A percentile compares a stretch with the other conserved stretches of the same genome.
phyloP scores from a whole-genome alignment of 2,797 vertebrate species.

The Cyclopterus lumpus region DNA sequence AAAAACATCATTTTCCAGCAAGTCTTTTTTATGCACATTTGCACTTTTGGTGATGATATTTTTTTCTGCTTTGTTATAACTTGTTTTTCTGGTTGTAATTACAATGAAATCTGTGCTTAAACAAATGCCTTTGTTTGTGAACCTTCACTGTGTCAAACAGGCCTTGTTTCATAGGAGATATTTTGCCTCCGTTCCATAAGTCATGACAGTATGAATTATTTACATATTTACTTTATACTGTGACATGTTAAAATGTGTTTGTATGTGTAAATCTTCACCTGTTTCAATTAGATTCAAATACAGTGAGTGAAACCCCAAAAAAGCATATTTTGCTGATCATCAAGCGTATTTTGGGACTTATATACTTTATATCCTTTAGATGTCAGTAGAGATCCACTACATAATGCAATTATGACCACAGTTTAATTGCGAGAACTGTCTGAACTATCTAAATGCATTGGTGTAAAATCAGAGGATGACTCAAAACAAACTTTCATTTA shows the following conservation, averaged over 20 bases:
- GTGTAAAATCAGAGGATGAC: background rate
- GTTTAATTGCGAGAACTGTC: background rate
- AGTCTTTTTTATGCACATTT: background rate
- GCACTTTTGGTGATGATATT: background rate
- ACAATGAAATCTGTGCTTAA: background rate
- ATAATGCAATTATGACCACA: background rate
- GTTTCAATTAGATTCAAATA: background rate
- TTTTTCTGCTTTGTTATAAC: background rate
- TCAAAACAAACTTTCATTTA: background rate
- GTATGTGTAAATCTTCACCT: background rate
- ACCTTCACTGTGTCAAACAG: background rate
- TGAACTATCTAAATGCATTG: background rate
- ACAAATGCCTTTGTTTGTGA: background rate
- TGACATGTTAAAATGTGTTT: background rate
- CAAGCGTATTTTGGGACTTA: no score
- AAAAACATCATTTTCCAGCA: background rate
- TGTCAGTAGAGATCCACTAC: constrained; percentile 55
- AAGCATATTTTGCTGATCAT: background rate
- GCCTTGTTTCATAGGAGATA: background rate
- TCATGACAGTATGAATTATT: background rate
- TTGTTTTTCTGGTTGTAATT: background rate
- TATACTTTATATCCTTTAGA: constrained; percentile 38
- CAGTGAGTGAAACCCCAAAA: background rate
- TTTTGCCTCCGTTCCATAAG: background rate
- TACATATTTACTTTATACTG: background rate